phyloP scores from a whole-genome alignment of 2,797 vertebrate species.

The Pteronotus mesoamericanus region DNA sequence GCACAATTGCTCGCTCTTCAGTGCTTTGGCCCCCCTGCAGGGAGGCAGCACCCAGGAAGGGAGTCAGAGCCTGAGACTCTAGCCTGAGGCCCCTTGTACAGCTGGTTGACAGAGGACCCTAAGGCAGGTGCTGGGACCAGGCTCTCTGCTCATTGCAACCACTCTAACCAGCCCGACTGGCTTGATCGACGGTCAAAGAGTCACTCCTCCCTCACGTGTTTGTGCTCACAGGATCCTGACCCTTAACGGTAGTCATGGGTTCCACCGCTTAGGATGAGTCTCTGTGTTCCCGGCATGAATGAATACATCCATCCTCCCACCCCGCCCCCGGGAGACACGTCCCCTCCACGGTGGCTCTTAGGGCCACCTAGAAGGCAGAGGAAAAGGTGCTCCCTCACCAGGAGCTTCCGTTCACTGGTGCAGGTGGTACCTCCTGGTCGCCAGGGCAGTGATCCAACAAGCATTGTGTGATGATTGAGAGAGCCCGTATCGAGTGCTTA shows the following conservation, averaged over 20 bases:
- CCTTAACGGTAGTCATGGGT: not conserved
- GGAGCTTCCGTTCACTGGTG: not conserved
- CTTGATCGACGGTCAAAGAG: not conserved
- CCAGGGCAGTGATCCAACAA: not conserved
- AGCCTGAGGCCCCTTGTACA: not conserved
- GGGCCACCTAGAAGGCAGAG: not conserved
- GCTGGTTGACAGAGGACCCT: not conserved
- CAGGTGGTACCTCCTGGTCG: not conserved
- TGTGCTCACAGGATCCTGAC: not conserved
- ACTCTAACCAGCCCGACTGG: not conserved
- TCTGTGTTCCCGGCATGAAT: not conserved
- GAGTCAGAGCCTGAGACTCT: not conserved
- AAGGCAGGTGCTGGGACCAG: not conserved
- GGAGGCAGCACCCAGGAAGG: not conserved
- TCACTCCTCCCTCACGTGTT: not conserved
- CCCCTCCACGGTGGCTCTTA: not conserved
- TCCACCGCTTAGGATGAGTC: not conserved
- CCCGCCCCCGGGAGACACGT: not conserved
- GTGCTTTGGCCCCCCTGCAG: not conserved
- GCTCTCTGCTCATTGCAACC: not conserved
- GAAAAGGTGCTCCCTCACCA: not conserved
- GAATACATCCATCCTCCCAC: not conserved
- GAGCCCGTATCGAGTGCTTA: not conserved
- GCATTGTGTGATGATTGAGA: not conserved
- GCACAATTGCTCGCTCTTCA: not conserved